Percentiles rank a stretch among this genome's conserved stretches.
These are phyloP conservation scores for Linyphia triangularis DNA, from an alignment of 2,888 invertebrate species.

Conservation along the genomic window DNA sequence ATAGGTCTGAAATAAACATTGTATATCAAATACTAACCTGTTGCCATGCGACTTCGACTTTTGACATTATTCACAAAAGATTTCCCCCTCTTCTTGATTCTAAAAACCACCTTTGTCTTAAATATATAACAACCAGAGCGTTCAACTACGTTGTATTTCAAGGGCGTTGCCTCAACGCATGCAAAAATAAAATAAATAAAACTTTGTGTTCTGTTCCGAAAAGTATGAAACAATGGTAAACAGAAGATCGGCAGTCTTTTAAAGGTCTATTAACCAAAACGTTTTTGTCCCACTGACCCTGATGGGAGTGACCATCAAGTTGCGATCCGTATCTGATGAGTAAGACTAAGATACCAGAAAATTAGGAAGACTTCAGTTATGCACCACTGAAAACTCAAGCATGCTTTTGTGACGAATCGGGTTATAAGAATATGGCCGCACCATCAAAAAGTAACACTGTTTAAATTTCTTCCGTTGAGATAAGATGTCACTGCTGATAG, in stretches of 20 bases:
- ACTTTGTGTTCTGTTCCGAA: neutral
- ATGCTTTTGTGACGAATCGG: neutral
- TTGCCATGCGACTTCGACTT: no score
- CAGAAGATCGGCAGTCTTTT: neutral
- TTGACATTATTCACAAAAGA: no score
- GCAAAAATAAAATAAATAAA: conserved; percentile 10
- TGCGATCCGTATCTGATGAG: conserved; percentile 30
- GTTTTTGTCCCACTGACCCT: conserved; percentile 56
- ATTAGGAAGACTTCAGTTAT: neutral
- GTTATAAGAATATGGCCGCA: conserved; percentile 16
- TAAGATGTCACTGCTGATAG: conserved; percentile 1
- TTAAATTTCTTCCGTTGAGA: neutral
- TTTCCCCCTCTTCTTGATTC: neutral
- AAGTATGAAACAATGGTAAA: neutral
- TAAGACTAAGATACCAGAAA: conserved; percentile 1
- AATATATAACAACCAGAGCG: neutral
- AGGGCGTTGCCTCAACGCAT: conserved; percentile 16
- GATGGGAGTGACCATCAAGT: neutral
- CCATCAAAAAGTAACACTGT: neutral
- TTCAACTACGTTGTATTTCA: conserved; percentile 16
- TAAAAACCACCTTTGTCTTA: neutral
- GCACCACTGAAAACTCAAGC: neutral
- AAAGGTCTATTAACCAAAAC: conserved; percentile 27
- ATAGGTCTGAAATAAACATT: no score
- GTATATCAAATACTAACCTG: no score